These are phyloP conservation scores for Holothuria glaberrima DNA, from an alignment of 35 echinoderm and acorn worm genomes.

Conservation along the genomic window DNA sequence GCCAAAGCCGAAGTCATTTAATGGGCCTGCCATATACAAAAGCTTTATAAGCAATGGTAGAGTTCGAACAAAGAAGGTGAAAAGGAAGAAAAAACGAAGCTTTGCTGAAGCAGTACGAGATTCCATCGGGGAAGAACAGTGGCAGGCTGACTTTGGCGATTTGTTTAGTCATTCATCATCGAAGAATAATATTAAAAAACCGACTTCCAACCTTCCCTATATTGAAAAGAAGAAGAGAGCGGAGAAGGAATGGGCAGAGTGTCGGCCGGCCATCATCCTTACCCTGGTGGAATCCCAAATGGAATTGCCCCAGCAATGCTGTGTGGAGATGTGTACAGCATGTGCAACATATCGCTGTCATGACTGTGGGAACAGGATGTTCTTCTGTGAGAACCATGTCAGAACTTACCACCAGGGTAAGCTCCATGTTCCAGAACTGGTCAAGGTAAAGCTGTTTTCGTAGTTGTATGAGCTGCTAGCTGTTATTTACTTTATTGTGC, in stretches of 20 bases:
- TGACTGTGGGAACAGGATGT: neutral
- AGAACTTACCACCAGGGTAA: neutral
- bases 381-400: neutral
- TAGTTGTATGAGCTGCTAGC: neutral
- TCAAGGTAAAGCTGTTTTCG: neutral
- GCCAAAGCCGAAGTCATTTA: neutral
- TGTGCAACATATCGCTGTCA: neutral
- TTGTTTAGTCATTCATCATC: neutral
- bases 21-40: neutral
- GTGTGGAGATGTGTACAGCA: neutral
- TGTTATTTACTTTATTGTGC: neutral
- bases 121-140: neutral
- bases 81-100: neutral
- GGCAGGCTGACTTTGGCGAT: conserved; percentile 4
- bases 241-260: neutral
- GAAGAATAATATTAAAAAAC: neutral
- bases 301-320: neutral
- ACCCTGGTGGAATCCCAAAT: neutral
- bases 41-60: neutral
- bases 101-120: conserved; percentile 9
- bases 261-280: neutral
- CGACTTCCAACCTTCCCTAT: neutral
- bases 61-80: neutral
- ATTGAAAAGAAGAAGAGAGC: conserved; percentile 11
- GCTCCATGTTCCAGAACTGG: conserved; percentile 15